Conservation (phyloP, 2,797 vertebrate species). For the Tragopan temminckii region DNA sequence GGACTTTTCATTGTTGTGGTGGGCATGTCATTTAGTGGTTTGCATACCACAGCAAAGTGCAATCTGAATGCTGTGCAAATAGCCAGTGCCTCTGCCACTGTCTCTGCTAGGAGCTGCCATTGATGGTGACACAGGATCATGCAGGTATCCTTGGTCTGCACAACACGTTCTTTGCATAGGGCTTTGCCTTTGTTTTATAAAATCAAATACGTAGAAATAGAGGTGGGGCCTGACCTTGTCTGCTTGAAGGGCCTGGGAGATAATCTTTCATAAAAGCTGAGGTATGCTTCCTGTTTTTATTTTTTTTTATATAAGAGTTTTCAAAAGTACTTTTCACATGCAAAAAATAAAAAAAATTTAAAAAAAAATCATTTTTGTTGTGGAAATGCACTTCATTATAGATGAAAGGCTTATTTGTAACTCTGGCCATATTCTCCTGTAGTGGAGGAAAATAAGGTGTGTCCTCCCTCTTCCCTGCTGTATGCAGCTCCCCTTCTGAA, state of each 20-base stretch:
- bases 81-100: accelerated
- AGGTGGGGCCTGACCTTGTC: neutral
- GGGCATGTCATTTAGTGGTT: neutral
- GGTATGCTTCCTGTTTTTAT: neutral
- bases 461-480: neutral
- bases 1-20: neutral
- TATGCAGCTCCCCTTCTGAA: neutral
- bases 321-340: neutral
- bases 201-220: neutral
- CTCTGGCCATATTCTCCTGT: accelerated
- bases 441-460: neutral
- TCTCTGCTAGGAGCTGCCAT: neutral
- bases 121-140: neutral
- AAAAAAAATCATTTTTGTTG: neutral
- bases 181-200: slow-evolving; percentile 32
- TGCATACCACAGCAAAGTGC: neutral
- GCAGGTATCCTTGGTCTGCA: neutral
- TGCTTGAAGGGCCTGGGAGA: neutral
- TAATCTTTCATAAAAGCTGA: neutral
- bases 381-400: neutral
- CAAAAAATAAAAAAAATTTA: too few relatives aligned
- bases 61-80: neutral
- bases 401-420: neutral
- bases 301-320: neutral
- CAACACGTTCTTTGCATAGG: neutral